A percentile compares a stretch with the other conserved stretches of the same genome.
These are phyloP conservation scores for Polymixis lichenea DNA, from an alignment of 2,888 invertebrate species.

Conservation along the genomic window DNA sequence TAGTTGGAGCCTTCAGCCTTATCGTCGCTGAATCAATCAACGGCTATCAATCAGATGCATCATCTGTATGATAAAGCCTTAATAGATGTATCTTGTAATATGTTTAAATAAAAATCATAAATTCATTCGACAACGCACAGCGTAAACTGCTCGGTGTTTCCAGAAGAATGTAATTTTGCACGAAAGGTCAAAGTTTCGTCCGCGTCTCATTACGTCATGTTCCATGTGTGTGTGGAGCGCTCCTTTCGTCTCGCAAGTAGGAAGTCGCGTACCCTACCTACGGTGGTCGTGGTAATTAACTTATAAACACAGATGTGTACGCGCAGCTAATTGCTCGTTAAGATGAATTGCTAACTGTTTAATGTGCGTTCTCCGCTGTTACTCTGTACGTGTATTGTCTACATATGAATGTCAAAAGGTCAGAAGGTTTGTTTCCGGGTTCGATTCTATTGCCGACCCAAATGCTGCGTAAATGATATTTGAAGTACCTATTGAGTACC, in stretches of 20 bases:
- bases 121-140: too few relatives aligned
- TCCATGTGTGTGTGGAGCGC: background rate
- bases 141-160: too few relatives aligned
- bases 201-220: background rate
- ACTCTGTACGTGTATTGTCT: background rate
- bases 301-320: slow-evolving; percentile 28
- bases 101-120: too few relatives aligned
- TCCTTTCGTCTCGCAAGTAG: background rate
- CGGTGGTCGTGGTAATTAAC: slow-evolving; percentile 20
- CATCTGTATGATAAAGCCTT: too few relatives aligned
- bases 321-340: slow-evolving; percentile 46
- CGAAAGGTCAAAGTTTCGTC: background rate
- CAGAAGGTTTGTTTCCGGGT: slow-evolving; percentile 11
- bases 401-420: background rate
- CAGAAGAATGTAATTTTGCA: too few relatives aligned
- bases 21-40: background rate
- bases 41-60: too few relatives aligned
- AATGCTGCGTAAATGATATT: background rate
- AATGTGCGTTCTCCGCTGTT: slow-evolving; percentile 21
- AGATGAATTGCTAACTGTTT: slow-evolving; percentile 44
- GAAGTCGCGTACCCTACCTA: background rate
- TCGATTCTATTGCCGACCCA: background rate
- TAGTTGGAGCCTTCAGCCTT: background rate
- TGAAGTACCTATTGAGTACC: background rate
- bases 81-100: too few relatives aligned